Percentiles rank a stretch among this genome's conserved stretches.
These are phyloP conservation scores for Pocota personata DNA, from an alignment of 2,888 invertebrate species.

Conservation along the genomic window DNA sequence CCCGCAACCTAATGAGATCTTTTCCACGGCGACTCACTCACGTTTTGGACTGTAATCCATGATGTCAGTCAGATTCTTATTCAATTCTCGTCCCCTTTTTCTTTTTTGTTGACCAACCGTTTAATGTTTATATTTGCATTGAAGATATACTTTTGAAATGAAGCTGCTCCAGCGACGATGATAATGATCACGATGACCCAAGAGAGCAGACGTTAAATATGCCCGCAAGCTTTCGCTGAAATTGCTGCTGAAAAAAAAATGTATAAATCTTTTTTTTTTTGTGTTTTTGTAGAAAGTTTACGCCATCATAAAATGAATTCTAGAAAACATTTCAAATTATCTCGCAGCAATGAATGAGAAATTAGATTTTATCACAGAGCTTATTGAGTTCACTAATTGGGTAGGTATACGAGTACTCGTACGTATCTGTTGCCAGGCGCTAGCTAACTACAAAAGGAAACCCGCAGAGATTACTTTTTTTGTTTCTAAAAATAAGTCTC, in stretches of 20 bases:
- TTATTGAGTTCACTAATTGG: slow-evolving; percentile 45
- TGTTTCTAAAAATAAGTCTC: neutral
- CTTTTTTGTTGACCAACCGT: neutral
- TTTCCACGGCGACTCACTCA: neutral
- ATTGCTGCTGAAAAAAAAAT: neutral
- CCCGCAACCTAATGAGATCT: slow-evolving; percentile 7
- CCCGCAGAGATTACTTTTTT: neutral
- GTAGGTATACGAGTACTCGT: no score
- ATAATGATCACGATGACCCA: slow-evolving; percentile 36
- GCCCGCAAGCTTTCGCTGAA: slow-evolving; percentile 27
- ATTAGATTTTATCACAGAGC: slow-evolving; percentile 46
- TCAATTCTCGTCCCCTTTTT: neutral
- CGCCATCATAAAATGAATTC: slow-evolving; percentile 8
- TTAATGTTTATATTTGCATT: slow-evolving; percentile 34
- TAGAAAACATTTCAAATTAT: slow-evolving; percentile 25
- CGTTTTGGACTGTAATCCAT: neutral
- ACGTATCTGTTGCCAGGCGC: neutral
- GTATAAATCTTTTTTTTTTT: neutral
- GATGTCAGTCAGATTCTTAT: slow-evolving; percentile 27
- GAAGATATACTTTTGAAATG: slow-evolving; percentile 20
- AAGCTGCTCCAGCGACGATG: neutral
- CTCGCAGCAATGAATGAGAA: slow-evolving; percentile 45
- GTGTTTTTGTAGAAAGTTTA: slow-evolving; percentile 20
- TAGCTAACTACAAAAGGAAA: neutral
- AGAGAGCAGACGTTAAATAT: neutral